Evolutionary conservation across 2,113 vertebrate genomes (phyloP).

Genomic region (Mormoops blainvillei): DNA sequence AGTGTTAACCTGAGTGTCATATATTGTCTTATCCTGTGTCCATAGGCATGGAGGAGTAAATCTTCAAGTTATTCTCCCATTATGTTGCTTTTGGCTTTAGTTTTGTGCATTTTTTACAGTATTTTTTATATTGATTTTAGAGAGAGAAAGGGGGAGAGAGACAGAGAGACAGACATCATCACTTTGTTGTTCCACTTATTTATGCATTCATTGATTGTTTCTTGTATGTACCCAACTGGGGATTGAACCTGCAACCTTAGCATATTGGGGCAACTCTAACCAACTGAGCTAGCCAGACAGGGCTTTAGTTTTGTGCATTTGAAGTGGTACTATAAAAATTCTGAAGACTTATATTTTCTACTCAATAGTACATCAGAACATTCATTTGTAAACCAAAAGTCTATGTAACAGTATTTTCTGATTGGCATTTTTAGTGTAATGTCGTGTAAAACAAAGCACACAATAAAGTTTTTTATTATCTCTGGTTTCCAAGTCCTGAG

Average conservation of each 20-base stretch:
- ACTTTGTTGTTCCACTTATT: too few species aligned
- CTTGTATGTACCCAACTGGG: too few species aligned
- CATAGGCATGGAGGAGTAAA: background rate
- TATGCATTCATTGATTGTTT: too few species aligned
- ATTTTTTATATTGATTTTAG: too few species aligned
- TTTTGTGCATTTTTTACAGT: background rate
- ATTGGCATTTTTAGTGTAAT: background rate
- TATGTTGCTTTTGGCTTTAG: background rate
- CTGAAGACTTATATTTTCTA: background rate
- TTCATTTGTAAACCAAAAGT: background rate
- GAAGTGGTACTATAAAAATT: background rate
- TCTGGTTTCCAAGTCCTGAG: constrained; percentile 7
- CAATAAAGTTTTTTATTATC: background rate
- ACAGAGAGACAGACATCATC: too few species aligned
- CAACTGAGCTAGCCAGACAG: too few species aligned
- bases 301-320: background rate
- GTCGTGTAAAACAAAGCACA: background rate
- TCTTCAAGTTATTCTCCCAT: background rate
- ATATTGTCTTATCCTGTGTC: background rate
- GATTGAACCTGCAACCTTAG: too few species aligned
- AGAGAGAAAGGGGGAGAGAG: too few species aligned
- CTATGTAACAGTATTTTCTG: background rate
- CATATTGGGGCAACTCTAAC: too few species aligned
- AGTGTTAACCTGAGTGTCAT: too few species aligned
- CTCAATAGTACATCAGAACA: background rate